Evolutionary conservation across 2,888 invertebrate genomes (phyloP).

Genomic region (Heliothis peltigera): DNA sequence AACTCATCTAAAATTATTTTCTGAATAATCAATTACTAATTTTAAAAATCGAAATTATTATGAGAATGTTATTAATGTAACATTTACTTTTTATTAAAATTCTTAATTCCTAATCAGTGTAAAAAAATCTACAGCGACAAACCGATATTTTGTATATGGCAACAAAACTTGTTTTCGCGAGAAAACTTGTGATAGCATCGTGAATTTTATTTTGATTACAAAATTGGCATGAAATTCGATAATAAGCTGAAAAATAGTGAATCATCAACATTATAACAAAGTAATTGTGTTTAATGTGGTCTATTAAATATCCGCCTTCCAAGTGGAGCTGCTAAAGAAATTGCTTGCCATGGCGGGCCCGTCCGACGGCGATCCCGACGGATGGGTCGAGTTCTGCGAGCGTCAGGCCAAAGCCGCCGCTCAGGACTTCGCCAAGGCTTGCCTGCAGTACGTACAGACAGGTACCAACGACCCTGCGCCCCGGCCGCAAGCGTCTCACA

Average conservation of each 20-base stretch:
- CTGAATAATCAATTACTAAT: too few species aligned
- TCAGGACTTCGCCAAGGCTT: constrained; percentile 96
- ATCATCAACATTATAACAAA: constrained; percentile 52
- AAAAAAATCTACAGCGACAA: background rate
- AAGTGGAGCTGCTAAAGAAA: constrained; percentile 89
- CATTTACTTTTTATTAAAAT: background rate
- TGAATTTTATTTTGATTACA: constrained; percentile 84
- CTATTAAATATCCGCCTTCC: constrained; percentile 72
- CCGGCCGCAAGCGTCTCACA: constrained; percentile 92
- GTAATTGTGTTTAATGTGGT: constrained; percentile 70
- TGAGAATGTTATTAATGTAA: too few species aligned
- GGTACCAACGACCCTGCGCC: constrained; percentile 91
- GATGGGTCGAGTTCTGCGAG: constrained; percentile 96
- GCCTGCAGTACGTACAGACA: constrained; percentile 93
- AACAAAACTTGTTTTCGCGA: constrained; percentile 87
- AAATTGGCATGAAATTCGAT: constrained; percentile 75
- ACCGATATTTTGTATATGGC: constrained; percentile 71
- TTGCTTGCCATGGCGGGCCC: constrained; percentile 89
- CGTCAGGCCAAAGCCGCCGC: constrained; percentile 96
- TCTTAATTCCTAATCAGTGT: background rate
- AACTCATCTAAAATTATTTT: too few species aligned
- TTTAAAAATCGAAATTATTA: too few species aligned
- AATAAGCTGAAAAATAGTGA: constrained; percentile 63
- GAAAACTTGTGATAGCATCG: constrained; percentile 84
- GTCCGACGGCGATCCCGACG: constrained; percentile 91